Percentiles rank a stretch among this genome's conserved stretches.
These are phyloP conservation scores for Protobothrops flavoviridis DNA, from an alignment of 2,113 vertebrate species.

Conservation along the genomic window DNA sequence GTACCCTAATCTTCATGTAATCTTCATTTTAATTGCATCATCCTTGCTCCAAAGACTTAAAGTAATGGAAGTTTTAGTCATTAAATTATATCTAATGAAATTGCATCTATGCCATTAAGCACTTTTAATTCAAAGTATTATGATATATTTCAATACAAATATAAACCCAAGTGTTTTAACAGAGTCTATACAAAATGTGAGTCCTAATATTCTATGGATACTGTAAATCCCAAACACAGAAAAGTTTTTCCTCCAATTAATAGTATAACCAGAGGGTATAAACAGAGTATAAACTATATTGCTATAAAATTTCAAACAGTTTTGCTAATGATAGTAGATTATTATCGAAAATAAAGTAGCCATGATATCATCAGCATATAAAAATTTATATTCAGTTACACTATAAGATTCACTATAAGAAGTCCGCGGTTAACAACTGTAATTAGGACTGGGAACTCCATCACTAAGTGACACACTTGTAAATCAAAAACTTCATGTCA, in stretches of 20 bases:
- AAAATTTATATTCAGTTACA: neutral
- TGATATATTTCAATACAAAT: neutral
- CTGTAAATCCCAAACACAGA: neutral
- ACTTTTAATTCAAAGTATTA: neutral
- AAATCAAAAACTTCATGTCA: neutral
- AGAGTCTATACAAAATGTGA: neutral
- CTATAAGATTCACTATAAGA: neutral
- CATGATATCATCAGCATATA: neutral
- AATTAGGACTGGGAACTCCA: neutral
- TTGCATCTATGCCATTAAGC: neutral
- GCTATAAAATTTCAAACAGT: neutral
- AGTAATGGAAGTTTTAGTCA: neutral
- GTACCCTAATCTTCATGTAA: neutral
- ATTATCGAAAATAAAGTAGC: neutral
- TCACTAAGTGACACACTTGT: neutral
- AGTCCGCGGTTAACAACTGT: neutral
- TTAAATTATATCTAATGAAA: neutral
- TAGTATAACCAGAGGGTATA: neutral
- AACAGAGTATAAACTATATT: neutral
- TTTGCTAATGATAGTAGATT: neutral
- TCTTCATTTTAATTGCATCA: neutral
- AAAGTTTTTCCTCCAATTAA: neutral
- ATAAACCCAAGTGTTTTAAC: neutral
- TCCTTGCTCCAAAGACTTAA: neutral
- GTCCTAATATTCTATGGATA: neutral